Evolutionary conservation across 2,797 vertebrate species (phyloP), one percentile per base, ranked within the genome.

Genomic region (Peromyscus eremicus): DNA sequence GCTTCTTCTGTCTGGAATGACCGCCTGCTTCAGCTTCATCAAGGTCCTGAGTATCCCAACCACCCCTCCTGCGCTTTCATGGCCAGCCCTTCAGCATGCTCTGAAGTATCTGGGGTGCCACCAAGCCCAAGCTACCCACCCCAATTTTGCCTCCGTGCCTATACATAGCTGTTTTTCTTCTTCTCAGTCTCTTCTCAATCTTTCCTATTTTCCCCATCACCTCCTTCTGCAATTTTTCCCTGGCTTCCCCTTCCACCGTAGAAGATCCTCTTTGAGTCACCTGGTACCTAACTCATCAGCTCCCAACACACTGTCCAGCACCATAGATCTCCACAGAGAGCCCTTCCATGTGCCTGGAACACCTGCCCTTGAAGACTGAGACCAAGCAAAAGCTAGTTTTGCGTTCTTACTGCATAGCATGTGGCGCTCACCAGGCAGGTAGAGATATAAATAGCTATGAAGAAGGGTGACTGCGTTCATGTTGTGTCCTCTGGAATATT

Each of bases 131-230:
- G 23, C 34, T 79, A 43, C 73, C 40, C 9, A 57, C 21, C 4
- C 3, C 16, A 55, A 13, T 89, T 80, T 71, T 68, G 13, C 23
- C 37, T 88, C 77, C 7, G 17, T 68, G 75, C 55, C 60, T 86
- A 68, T 49, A 84, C 29, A n/a, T 55, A 71, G 4, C 40, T 79
- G 4, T n/a, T 66, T 77, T 87, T 80, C 17, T 6, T 37, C 64
- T 77, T 93, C 40, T 83, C 40, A 68, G 71, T 91, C 34, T 76
- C 75, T 77, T 93, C n/a, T 83, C 55, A 73, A 79, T 91, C 34
- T 88, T 27, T 57, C 46, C 49, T 82, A 34, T 34, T 93, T 40
- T 37, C 68, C 64, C 60, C 70, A 83, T 86, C 55, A 29, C n/a
- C 62, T 91, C 79, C 46, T 95, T 49, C 62, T 83, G 55, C 73